Conservation (phyloP, 1,140 invertebrate species). For the Carposina sasakii region DNA sequence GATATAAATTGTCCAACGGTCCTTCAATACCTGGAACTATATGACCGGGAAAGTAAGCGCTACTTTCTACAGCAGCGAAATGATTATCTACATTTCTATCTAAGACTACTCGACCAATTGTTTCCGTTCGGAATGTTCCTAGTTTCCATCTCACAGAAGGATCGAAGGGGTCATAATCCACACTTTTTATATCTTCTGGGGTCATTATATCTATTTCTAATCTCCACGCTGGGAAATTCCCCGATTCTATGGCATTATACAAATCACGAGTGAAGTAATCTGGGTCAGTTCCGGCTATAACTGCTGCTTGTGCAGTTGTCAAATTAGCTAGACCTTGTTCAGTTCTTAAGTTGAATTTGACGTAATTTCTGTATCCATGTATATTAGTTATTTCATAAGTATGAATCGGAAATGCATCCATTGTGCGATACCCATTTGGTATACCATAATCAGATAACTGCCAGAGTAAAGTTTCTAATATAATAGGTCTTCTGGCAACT, state of each 20-base stretch:
- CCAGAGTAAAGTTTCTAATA: slow-evolving; percentile 84
- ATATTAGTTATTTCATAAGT: slow-evolving; percentile 78
- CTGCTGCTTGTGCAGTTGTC: slow-evolving; percentile 68
- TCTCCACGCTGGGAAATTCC: slow-evolving; percentile 67
- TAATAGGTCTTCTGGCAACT: slow-evolving; percentile 83
- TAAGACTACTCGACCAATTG: slow-evolving; percentile 85
- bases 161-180: slow-evolving; percentile 74
- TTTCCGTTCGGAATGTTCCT: slow-evolving; percentile 83
- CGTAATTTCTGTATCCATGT: slow-evolving; percentile 69
- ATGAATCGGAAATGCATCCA: slow-evolving; percentile 76
- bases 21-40: slow-evolving; percentile 86
- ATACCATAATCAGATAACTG: slow-evolving; percentile 89
- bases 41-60: slow-evolving; percentile 86
- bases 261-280: slow-evolving; percentile 81
- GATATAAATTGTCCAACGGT: slow-evolving; percentile 90
- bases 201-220: slow-evolving; percentile 72
- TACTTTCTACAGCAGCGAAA: slow-evolving; percentile 88
- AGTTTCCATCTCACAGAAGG: slow-evolving; percentile 86
- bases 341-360: slow-evolving; percentile 81
- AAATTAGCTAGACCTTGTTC: slow-evolving; percentile 79
- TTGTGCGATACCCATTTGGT: slow-evolving; percentile 83
- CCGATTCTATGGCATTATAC: slow-evolving; percentile 79
- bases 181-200: slow-evolving; percentile 57
- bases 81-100: slow-evolving; percentile 86
- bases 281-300: slow-evolving; percentile 75